A percentile compares a stretch with the other conserved stretches of the same genome.
These are phyloP conservation scores for Oncorhynchus gorbuscha DNA, from an alignment of 2,113 vertebrate genomes.

Conservation along the genomic window DNA sequence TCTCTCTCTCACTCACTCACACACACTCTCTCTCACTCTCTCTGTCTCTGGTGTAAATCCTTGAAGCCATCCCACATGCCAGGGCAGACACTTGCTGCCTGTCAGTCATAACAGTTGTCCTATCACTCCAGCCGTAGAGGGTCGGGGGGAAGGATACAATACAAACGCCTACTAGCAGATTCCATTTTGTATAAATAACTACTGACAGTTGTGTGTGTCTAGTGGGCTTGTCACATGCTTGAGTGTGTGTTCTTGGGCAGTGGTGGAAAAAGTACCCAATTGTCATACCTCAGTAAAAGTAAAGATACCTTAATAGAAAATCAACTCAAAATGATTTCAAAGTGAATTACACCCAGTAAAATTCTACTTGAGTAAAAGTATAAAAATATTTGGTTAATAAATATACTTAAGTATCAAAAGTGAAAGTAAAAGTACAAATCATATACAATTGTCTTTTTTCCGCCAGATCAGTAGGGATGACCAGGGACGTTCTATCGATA, in stretches of 20 bases:
- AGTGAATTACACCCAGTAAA: no score
- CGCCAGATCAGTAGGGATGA: no score
- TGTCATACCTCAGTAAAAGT: no score
- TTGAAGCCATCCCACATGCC: conserved; percentile 56
- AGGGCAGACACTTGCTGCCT: conserved; percentile 68
- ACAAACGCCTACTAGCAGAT: conserved; percentile 4
- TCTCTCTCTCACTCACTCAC: no score
- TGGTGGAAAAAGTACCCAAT: not conserved
- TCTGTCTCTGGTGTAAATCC: conserved; percentile 10
- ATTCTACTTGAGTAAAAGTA: no score
- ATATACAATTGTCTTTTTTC: no score
- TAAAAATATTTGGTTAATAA: no score
- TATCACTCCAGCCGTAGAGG: conserved; percentile 47
- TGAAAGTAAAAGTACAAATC: no score
- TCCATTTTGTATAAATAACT: not conserved
- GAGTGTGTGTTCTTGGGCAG: conserved; percentile 43
- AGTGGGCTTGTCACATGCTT: conserved; percentile 30
- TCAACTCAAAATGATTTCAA: no score
- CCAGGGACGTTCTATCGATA: no score
- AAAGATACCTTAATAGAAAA: no score
- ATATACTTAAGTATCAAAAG: no score
- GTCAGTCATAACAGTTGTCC: conserved; percentile 70
- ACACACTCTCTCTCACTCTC: not conserved
- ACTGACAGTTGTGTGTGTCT: not conserved
- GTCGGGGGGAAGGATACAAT: conserved; percentile 11